Base-by-base conservation (phyloP, 2,888 invertebrate species). In the Pycnomerus fuliginosus region DNA sequence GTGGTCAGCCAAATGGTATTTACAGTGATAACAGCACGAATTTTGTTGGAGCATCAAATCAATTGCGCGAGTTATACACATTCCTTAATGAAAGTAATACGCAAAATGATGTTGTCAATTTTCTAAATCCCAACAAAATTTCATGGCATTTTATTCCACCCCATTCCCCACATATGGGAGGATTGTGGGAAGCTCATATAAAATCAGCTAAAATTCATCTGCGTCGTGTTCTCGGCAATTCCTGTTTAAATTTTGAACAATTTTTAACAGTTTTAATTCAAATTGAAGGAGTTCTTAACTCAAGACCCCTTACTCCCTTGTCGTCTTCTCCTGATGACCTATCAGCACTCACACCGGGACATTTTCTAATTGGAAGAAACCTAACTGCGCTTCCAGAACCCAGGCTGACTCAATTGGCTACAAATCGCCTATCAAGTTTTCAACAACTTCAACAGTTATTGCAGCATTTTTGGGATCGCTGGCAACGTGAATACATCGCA, bases 111-210 rank as follows among this genome's bases (percentile, higher is more conserved):
- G 20, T 20, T 4, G 20, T 20, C 20, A 20, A 20, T 20, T 12
- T 12, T 23, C 12, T 37, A 12, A 7, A 16, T 14, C 10, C 16
- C 11, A 25, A 29, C 8, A 28, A 4, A 12, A 11, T 11, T 3
- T 28, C 30, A 35, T 46, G 42, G 41, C 45, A 45, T 41, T 48
- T 49, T 23, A 42, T 46, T 20, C 40, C 46, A 10, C 35, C 40
- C n/a, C 44, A 42, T 33, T 50, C 52, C 4, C 43, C 50, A 3
- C 52, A 52, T 24, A 44, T 52, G 23, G 52, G 50, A 1, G 47
- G 50, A 2, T 36, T 48, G 5, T 47, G 50, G 44, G 42, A 50
- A 29, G 22, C 51, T 65, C 64, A 60, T 24, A 17, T 49, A 15
- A 29, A 29, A 11, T 12, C 12, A 10, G n/a, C 22, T n/a, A 37